A percentile compares a stretch with the other conserved stretches of the same genome.
Conservation (phyloP, 2,888 invertebrate species). For the Oscheius sp. region DNA sequence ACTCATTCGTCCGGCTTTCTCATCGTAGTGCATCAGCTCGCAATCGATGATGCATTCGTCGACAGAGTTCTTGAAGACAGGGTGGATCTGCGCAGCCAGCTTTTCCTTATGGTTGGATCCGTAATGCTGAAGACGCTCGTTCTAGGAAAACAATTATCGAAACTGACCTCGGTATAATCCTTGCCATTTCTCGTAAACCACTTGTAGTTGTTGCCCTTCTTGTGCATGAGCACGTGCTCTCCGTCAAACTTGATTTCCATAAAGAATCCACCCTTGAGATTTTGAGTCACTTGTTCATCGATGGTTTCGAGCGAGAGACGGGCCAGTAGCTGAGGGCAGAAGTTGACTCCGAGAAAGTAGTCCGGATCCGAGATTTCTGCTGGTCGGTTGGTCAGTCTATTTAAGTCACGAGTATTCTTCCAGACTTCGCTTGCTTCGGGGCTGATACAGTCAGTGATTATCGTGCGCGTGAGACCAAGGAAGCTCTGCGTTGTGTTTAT, state of each 20-base stretch:
- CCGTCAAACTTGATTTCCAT: constrained; percentile 71
- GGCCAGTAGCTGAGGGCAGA: constrained; percentile 44
- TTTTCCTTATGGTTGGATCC: constrained; percentile 36
- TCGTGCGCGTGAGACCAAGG: constrained; percentile 14
- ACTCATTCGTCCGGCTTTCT: constrained; percentile 16
- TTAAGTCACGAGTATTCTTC: constrained; percentile 34
- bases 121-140: constrained; percentile 21
- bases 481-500: constrained; percentile 8
- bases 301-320: constrained; percentile 35
- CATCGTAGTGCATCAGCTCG: constrained; percentile 60
- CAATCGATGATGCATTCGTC: constrained; percentile 65
- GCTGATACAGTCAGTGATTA: constrained; percentile 10
- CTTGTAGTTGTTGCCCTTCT: constrained; percentile 58
- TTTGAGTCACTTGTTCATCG: constrained; percentile 35
- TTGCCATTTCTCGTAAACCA: constrained; percentile 65
- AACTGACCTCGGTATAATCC: constrained; percentile 56
- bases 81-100: constrained; percentile 62
- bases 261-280: constrained; percentile 56
- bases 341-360: constrained; percentile 41
- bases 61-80: constrained; percentile 55
- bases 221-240: constrained; percentile 70
- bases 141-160: neutral
- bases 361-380: constrained; percentile 20
- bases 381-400: constrained; percentile 10
- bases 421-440: constrained; percentile 33